A percentile compares a stretch with the other conserved stretches of the same genome.
phyloP scores from a whole-genome alignment of 1,140 invertebrate genomes.

The Drosophila teissieri region DNA sequence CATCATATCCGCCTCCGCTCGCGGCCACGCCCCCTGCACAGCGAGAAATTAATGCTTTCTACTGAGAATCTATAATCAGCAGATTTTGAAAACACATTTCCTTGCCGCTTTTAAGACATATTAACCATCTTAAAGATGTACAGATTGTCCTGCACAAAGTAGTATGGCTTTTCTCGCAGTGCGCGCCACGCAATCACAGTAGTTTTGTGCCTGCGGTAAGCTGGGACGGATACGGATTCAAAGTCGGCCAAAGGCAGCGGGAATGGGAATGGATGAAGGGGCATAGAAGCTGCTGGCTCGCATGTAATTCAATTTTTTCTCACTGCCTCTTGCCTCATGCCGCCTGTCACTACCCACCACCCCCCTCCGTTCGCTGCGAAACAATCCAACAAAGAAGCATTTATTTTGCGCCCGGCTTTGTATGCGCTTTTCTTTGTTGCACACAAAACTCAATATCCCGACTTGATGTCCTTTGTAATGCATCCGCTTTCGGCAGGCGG shows the following conservation, averaged over 20 bases:
- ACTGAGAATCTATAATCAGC: too few species aligned
- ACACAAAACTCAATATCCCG: conserved; percentile 79
- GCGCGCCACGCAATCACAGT: conserved; percentile 67
- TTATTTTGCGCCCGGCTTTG: conserved; percentile 80
- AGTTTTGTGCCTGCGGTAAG: conserved; percentile 79
- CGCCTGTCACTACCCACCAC: neutral
- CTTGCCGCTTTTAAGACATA: too few species aligned
- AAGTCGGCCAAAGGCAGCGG: neutral
- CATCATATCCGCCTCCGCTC: conserved; percentile 59
- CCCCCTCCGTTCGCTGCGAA: conserved; percentile 7
- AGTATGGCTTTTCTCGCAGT: conserved; percentile 5
- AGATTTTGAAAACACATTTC: too few species aligned
- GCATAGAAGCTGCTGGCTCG: conserved; percentile 53
- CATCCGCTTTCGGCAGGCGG: conserved; percentile 65
- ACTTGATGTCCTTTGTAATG: conserved; percentile 82
- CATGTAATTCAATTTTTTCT: conserved; percentile 80
- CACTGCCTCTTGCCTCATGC: conserved; percentile 4
- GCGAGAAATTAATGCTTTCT: neutral
- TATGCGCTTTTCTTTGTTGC: conserved; percentile 81
- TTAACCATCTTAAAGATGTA: too few species aligned
- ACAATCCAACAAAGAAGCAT: conserved; percentile 77
- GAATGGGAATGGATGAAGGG: neutral
- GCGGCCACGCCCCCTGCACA: conserved; percentile 42
- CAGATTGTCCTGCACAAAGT: too few species aligned
- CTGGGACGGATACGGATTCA: conserved; percentile 34